These are phyloP conservation scores for Pipistrellus pygmaeus DNA, from an alignment of 2,797 vertebrate genomes.

Conservation along the genomic window DNA sequence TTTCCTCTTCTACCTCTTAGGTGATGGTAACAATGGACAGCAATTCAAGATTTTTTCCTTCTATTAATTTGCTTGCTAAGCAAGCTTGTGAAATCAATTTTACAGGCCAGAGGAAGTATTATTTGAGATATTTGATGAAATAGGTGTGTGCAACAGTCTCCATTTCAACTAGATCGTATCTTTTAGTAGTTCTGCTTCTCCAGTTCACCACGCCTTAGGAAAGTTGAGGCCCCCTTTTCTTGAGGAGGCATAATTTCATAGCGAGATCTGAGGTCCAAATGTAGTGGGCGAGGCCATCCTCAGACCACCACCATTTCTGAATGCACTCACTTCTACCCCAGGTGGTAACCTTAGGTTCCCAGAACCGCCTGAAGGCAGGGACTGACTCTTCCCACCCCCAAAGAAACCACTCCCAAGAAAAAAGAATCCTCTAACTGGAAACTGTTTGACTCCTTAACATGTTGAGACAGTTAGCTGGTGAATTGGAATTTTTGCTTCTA, in stretches of 20 bases:
- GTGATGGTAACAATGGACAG: slow-evolving; percentile 61
- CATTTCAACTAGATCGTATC: background rate
- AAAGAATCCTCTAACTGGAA: background rate
- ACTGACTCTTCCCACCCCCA: background rate
- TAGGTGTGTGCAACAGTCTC: background rate
- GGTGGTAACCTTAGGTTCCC: background rate
- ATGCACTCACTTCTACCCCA: background rate
- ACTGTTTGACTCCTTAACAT: background rate
- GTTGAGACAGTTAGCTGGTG: slow-evolving; percentile 38
- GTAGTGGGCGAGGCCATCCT: background rate
- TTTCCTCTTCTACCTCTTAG: slow-evolving; percentile 21
- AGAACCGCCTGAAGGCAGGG: background rate
- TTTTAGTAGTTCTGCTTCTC: background rate
- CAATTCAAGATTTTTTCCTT: slow-evolving; percentile 73
- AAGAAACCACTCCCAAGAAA: background rate
- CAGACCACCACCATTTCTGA: slow-evolving; percentile 2
- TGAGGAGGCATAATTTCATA: slow-evolving; percentile 57
- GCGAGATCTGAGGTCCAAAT: background rate
- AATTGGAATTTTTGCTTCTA: slow-evolving; percentile 64
- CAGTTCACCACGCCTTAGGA: background rate
- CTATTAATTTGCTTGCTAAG: slow-evolving; percentile 76
- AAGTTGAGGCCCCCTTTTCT: background rate
- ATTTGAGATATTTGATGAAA: slow-evolving; percentile 70
- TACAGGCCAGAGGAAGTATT: slow-evolving; percentile 62
- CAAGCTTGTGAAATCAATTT: slow-evolving; percentile 77